A percentile compares a stretch with the other conserved stretches of the same genome.
Evolutionary conservation across 1,140 invertebrate species (phyloP).

Genomic region (Doryteuthis pealeii): DNA sequence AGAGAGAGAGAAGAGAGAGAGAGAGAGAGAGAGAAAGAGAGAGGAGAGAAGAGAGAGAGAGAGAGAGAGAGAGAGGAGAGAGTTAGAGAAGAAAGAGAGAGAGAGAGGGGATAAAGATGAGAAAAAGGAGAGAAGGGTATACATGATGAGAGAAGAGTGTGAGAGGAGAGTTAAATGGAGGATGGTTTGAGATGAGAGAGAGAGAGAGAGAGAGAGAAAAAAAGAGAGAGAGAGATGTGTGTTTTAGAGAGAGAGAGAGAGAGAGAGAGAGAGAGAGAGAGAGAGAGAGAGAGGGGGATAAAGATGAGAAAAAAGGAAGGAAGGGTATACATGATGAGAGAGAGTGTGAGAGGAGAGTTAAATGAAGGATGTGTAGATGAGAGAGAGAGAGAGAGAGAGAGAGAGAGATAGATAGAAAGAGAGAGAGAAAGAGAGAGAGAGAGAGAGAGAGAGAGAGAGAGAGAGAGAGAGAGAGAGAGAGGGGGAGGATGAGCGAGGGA

Average conservation of each 20-base stretch:
- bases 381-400: too few relatives aligned
- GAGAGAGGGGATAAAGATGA: neutral
- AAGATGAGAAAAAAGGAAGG: neutral
- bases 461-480: too few relatives aligned
- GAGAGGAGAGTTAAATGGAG: neutral
- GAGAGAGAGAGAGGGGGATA: too few relatives aligned
- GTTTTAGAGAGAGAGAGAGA: neutral
- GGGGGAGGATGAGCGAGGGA: too few relatives aligned
- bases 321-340: neutral
- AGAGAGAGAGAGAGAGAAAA: too few relatives aligned
- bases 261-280: neutral
- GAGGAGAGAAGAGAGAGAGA: neutral
- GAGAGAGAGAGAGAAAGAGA: neutral
- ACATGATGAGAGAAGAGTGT: neutral
- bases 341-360: neutral
- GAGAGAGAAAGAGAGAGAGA: too few relatives aligned
- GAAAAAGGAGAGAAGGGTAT: neutral
- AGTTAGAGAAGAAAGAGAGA: neutral
- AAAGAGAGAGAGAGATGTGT: too few relatives aligned
- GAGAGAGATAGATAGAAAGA: too few relatives aligned
- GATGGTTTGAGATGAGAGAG: too few relatives aligned
- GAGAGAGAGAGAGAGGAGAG: neutral
- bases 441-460: too few relatives aligned
- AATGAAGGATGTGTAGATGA: too few relatives aligned
- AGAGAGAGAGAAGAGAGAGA: neutral